These are phyloP conservation scores for Drosophila villosipedis DNA, from an alignment of 2,888 invertebrate species.

Conservation along the genomic window DNA sequence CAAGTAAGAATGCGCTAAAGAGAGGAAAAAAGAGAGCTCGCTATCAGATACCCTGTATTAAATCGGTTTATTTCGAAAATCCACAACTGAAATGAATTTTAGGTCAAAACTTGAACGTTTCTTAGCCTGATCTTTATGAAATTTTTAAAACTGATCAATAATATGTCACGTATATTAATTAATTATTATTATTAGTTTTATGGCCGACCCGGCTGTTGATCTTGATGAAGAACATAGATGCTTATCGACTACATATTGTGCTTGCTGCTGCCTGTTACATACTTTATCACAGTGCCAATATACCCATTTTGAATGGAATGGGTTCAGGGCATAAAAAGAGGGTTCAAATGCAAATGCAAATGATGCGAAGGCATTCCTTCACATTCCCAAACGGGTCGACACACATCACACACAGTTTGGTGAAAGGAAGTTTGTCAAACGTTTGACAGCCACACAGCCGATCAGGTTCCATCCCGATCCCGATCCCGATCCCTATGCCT, in stretches of 20 bases:
- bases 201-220: neutral
- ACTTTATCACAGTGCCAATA: neutral
- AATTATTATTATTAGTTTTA: no score
- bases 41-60: neutral
- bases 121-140: neutral
- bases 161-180: neutral
- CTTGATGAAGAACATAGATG: neutral
- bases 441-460: conserved; percentile 62
- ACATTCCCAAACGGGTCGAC: conserved; percentile 6
- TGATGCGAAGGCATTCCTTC: conserved; percentile 19
- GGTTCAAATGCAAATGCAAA: conserved; percentile 49
- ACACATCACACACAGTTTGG: conserved; percentile 16
- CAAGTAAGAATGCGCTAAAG: neutral
- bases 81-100: neutral
- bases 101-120: neutral
- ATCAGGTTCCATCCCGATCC: conserved; percentile 68
- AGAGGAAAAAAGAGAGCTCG: neutral
- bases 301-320: neutral
- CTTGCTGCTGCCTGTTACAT: neutral
- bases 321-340: conserved; percentile 11
- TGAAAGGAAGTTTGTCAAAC: conserved; percentile 60
- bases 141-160: neutral
- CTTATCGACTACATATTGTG: neutral
- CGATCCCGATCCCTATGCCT: neutral
- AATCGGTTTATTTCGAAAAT: neutral